phyloP scores from a whole-genome alignment of 2,888 invertebrate genomes.

The Cheilosia scutellata region DNA sequence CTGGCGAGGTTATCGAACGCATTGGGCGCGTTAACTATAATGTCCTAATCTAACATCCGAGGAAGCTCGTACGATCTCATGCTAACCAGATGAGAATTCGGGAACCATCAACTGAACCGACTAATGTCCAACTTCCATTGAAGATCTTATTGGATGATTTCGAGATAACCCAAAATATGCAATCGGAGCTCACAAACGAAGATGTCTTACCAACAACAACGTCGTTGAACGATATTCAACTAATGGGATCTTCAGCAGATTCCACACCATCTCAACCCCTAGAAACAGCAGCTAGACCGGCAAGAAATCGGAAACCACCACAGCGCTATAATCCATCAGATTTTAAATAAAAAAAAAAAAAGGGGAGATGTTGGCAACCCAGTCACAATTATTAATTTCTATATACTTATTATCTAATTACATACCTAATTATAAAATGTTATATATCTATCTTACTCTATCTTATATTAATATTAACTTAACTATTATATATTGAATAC shows the following conservation, averaged over 20 bases:
- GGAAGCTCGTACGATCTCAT: not conserved
- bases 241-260: not conserved
- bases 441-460: too few species aligned
- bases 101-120: not conserved
- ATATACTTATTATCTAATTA: too few species aligned
- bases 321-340: not conserved
- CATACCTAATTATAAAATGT: too few species aligned
- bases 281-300: not conserved
- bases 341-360: not conserved
- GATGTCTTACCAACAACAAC: not conserved
- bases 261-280: not conserved
- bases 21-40: not conserved
- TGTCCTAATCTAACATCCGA: not conserved
- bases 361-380: not conserved
- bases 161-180: not conserved
- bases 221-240: not conserved
- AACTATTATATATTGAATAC: too few species aligned
- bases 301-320: not conserved
- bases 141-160: too few species aligned
- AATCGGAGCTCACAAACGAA: not conserved
- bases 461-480: too few species aligned
- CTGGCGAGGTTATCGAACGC: not conserved
- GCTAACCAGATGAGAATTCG: constrained; percentile 4
- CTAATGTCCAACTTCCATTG: too few species aligned
- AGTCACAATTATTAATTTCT: too few species aligned